Base-by-base conservation (phyloP, 2,113 vertebrate genomes). In the Ochotona princeps region DNA sequence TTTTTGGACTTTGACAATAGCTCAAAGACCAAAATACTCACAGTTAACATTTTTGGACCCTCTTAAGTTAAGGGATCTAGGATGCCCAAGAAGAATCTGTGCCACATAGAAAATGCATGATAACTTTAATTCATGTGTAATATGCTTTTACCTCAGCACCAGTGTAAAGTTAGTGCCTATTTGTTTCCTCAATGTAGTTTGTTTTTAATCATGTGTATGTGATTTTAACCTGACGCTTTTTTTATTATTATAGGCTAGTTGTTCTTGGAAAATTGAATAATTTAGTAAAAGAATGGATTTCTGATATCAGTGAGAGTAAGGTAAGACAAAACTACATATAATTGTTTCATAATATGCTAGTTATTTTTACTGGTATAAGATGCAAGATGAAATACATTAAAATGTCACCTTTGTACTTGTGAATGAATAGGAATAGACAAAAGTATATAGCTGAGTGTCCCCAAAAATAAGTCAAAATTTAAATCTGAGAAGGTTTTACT, bases 231-330 rank as follows among this genome's bases (percentile, higher is more conserved):
- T 80, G 26, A 89, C 85, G 32, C 72, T 66, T 12, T 17, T 89
- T 80, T 92, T 96, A 96, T 96, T 28, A 95, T 97, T 98, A 67
- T 96, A 99, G 99, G 96, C 96, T 99, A 89, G 98, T 98, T 87
- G 98, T 99, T 97, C 98, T 99, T 95, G 98, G 98, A 25, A 99
- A 99, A 97, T 97, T 99, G 96, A 99, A 99, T 98, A 98, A 98
- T 90, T 98, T 99, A 96, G 99, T 99, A 67, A 99, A 99, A 97
- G 98, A 99, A 89, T 99, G 99, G 99, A 99, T 99, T 96, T 97
- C 98, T 85, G 99, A 99, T 97, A 98, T 99, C 94, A 99, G 99
- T 90, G 98, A 99, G 97, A 98, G 98, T 97, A 99, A 99, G 99
- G 99, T 99, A 98, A 95, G 97, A 79, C 3, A 15, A 91, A 84